phyloP scores from a whole-genome alignment of 1,140 invertebrate species.

The Dufourea novaeangliae region DNA sequence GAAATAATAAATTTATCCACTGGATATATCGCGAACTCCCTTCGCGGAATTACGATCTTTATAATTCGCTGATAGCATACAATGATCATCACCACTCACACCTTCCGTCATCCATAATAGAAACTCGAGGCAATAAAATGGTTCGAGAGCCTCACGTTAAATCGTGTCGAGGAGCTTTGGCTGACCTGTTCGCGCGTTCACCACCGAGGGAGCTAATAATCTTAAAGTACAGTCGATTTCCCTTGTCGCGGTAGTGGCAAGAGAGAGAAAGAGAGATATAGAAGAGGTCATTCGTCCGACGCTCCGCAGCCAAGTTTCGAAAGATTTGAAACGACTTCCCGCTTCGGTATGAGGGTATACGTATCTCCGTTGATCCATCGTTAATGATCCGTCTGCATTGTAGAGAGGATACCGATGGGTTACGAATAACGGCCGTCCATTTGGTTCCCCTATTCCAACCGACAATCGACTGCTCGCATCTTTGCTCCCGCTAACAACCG shows the following conservation, averaged over 20 bases:
- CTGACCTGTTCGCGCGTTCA: neutral
- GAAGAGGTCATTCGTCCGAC: conserved; percentile 26
- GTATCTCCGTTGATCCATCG: conserved; percentile 41
- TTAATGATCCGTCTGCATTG: conserved; percentile 57
- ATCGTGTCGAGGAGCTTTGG: no score
- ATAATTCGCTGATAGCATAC: neutral
- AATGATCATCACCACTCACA: neutral
- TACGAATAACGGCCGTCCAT: neutral
- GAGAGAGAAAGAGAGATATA: no score
- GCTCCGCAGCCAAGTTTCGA: conserved; percentile 14
- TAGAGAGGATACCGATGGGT: no score
- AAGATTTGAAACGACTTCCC: conserved; percentile 53
- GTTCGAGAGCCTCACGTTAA: no score
- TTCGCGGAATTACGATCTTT: neutral
- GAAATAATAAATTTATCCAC: conserved; percentile 16
- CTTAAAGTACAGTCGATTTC: neutral
- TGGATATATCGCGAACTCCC: neutral
- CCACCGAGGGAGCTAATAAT: conserved; percentile 28
- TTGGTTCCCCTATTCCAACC: conserved; percentile 18
- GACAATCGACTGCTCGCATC: no score
- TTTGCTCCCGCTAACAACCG: no score
- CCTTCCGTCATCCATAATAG: neutral
- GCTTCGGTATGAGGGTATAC: conserved; percentile 20
- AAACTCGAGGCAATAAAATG: neutral
- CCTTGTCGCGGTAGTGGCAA: conserved; percentile 16